Conservation (phyloP, 2,888 invertebrate species). For the Hydropsyche betteni region DNA sequence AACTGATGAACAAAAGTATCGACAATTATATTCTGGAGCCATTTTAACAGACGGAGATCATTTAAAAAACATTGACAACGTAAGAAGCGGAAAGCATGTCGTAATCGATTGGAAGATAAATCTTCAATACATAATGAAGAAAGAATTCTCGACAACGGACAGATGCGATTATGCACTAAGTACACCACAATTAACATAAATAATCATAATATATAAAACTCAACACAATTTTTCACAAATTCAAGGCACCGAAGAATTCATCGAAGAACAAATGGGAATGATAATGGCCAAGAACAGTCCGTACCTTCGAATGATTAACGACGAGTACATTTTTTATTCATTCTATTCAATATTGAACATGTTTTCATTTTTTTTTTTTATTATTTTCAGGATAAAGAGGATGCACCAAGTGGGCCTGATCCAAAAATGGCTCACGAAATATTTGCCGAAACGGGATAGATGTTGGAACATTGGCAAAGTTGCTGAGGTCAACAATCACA, state of each 20-base stretch:
- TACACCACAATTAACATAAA: slow-evolving; percentile 54
- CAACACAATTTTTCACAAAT: neutral
- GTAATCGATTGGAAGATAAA: slow-evolving; percentile 85
- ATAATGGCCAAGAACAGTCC: slow-evolving; percentile 80
- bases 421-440: slow-evolving; percentile 81
- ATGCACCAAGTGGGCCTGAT: slow-evolving; percentile 88
- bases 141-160: slow-evolving; percentile 71
- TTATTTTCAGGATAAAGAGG: slow-evolving; percentile 70
- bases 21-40: slow-evolving; percentile 68
- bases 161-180: slow-evolving; percentile 80
- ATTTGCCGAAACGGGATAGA: slow-evolving; percentile 80
- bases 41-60: slow-evolving; percentile 60
- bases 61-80: slow-evolving; percentile 66
- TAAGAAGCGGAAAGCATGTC: slow-evolving; percentile 75
- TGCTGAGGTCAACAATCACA: slow-evolving; percentile 82
- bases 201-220: neutral
- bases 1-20: slow-evolving; percentile 70
- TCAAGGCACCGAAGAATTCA: slow-evolving; percentile 76
- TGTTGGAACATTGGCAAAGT: slow-evolving; percentile 75
- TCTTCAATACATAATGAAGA: slow-evolving; percentile 76
- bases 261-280: slow-evolving; percentile 82
- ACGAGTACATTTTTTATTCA: slow-evolving; percentile 70
- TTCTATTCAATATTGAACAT: neutral
- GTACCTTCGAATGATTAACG: slow-evolving; percentile 78
- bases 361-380: slow-evolving; percentile 32